Conservation (phyloP, 2,888 invertebrate genomes). For the Pollenia amentaria region DNA sequence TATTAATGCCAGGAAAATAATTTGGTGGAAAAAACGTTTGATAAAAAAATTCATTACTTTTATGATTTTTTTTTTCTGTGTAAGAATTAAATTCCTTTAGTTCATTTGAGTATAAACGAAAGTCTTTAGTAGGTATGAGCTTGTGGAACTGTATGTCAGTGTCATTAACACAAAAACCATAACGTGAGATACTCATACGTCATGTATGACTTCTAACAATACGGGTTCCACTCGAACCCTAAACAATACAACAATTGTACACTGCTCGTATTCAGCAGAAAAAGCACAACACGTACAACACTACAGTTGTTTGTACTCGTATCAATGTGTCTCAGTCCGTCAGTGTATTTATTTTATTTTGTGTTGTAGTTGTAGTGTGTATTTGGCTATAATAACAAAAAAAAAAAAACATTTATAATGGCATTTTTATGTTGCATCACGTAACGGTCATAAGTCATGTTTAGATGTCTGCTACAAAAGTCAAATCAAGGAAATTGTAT, state of each 20-base stretch:
- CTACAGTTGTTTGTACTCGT: constrained; percentile 42
- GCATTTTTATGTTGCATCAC: constrained; percentile 84
- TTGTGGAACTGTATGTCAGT: constrained; percentile 52
- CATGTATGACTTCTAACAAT: constrained; percentile 76
- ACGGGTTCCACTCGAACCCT: constrained; percentile 1
- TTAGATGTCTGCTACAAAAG: constrained; percentile 81
- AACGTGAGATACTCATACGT: constrained; percentile 82
- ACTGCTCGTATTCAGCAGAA: constrained; percentile 1
- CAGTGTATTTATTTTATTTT: constrained; percentile 10
- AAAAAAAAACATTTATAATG: constrained; percentile 75
- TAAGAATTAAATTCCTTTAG: no score
- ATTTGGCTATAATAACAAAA: constrained; percentile 20
- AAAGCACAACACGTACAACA: constrained; percentile 42
- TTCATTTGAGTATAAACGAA: no score
- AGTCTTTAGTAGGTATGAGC: background rate
- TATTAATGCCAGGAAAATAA: no score
- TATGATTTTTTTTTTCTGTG: no score
- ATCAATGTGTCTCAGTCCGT: background rate
- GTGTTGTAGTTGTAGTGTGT: constrained; percentile 19
- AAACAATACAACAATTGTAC: constrained; percentile 53
- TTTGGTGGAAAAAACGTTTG: no score
- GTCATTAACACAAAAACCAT: constrained; percentile 54
- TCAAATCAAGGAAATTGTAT: constrained; percentile 74
- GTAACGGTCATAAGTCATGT: constrained; percentile 84
- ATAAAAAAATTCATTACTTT: no score